Base-by-base conservation (phyloP, 2,113 vertebrate genomes). In the Salminus brasiliensis region DNA sequence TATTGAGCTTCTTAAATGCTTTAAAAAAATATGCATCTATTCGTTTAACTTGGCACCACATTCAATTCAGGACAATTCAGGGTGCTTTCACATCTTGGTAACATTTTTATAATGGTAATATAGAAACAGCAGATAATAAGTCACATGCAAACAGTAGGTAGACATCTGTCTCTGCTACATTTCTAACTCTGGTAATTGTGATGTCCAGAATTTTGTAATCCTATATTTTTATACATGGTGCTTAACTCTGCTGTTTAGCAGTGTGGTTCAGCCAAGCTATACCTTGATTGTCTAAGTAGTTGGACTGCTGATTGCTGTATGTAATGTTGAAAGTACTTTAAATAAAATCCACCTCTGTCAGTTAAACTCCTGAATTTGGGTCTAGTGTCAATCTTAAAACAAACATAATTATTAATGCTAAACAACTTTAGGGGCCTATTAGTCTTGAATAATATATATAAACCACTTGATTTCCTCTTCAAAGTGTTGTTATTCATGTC, bases 261-360 rank as follows among this genome's bases (percentile, higher is more conserved):
- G 11, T 53, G 13, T 73, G 10, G 4, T 41, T 74, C 83, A 78
- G 77, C 39, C 80, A 53, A 45, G 78, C 47, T 72, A 68, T 34
- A 12, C 82, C 88, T 89, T 86, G 81, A 60, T 78, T 73, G 47
- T 75, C 69, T 85, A 72, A 75, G 55, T 55, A 27, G 52, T 11
- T 55, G 1, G 16, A 55, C 9, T 55, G 52, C 9, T 76, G 39
- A 23, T 12, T 49, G 27, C 39, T 72, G 27, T 72, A 72, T 34
- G 23, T 79, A 45, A 47, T 39, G 41, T 29, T 74, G 47, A 29
- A 43, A 70, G 34, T 49, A 47, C 10, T 55, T 23, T 25, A 30
- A 69, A 66, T 72, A 7, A 60, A 49, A 34, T 10, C 1, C 10
- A 68, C 25, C 25, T 18, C n/a, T 52, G 55, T 63, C 3, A 39